These are phyloP conservation scores for Poeciliopsis turneri DNA, from an alignment of 2,797 vertebrate species.

Conservation along the genomic window DNA sequence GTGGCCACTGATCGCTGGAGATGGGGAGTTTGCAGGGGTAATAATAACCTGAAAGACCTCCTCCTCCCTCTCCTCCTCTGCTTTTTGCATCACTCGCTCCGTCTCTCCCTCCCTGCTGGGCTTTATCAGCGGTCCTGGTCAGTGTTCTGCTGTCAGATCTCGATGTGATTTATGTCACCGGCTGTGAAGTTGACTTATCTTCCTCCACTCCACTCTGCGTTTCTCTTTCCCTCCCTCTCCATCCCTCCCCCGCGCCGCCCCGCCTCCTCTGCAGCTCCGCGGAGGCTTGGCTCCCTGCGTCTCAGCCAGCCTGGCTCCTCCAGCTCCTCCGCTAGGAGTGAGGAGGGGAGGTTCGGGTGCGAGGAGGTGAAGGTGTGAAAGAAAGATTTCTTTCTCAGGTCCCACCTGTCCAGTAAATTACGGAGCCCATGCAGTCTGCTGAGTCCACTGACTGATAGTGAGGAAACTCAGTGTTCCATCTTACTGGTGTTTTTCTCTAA, in stretches of 20 bases:
- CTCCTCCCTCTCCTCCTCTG: constrained; percentile 54
- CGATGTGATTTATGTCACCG: constrained; percentile 90
- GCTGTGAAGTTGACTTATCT: constrained; percentile 92
- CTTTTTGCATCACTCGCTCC: constrained; percentile 39
- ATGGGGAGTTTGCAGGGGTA: constrained; percentile 56
- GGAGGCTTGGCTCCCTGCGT: constrained; percentile 72
- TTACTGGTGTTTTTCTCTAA: neutral
- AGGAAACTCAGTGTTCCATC: neutral
- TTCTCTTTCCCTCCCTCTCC: constrained; percentile 35
- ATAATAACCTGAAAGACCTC: constrained; percentile 75
- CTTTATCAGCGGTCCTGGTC: constrained; percentile 91
- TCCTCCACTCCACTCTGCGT: constrained; percentile 70
- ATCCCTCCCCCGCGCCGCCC: neutral
- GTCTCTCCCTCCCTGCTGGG: constrained; percentile 68
- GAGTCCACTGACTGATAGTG: neutral
- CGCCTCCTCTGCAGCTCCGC: constrained; percentile 42
- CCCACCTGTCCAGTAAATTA: neutral
- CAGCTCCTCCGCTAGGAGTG: constrained; percentile 72
- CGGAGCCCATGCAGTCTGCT: neutral
- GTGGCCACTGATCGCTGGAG: constrained; percentile 50
- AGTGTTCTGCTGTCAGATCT: constrained; percentile 92
- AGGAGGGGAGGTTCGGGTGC: constrained; percentile 14
- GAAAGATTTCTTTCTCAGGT: neutral
- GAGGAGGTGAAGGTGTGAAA: neutral
- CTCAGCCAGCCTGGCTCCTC: constrained; percentile 88